Conservation (phyloP, 2,888 invertebrate species). For the Athalia rosae region DNA sequence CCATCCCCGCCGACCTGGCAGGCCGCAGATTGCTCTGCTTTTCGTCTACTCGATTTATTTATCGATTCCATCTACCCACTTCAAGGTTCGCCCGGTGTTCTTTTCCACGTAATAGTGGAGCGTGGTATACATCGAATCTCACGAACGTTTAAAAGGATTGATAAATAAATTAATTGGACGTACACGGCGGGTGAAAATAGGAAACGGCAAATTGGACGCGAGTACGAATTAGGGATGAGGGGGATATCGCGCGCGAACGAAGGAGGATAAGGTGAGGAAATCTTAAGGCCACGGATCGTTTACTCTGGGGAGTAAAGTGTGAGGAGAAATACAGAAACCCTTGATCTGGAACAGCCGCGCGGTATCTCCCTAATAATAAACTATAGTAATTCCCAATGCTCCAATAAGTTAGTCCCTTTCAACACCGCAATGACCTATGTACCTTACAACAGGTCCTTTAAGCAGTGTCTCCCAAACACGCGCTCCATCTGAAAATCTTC, state of each 20-base stretch:
- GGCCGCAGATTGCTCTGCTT: constrained; percentile 60
- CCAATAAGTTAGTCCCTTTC: constrained; percentile 73
- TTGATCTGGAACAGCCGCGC: constrained; percentile 68
- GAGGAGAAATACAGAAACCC: constrained; percentile 71
- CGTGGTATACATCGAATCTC: neutral
- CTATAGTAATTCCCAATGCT: constrained; percentile 73
- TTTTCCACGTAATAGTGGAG: neutral
- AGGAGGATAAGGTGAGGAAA: constrained; percentile 54
- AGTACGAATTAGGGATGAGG: neutral
- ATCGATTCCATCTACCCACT: constrained; percentile 58
- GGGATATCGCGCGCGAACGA: constrained; percentile 41
- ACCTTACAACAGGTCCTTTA: constrained; percentile 62
- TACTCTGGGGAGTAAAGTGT: constrained; percentile 69
- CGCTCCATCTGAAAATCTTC: neutral
- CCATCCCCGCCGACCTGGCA: constrained; percentile 59
- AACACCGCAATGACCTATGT: constrained; percentile 70
- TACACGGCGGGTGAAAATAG: neutral
- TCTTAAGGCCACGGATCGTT: constrained; percentile 67
- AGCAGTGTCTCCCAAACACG: constrained; percentile 60
- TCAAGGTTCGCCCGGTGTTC: neutral
- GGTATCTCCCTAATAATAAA: constrained; percentile 73
- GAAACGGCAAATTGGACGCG: constrained; percentile 1
- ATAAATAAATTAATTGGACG: neutral
- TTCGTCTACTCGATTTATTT: constrained; percentile 62
- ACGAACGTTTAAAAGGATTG: neutral